These are phyloP conservation scores for Corydoras sp. DNA, from an alignment of 2,113 vertebrate species.

Conservation along the genomic window DNA sequence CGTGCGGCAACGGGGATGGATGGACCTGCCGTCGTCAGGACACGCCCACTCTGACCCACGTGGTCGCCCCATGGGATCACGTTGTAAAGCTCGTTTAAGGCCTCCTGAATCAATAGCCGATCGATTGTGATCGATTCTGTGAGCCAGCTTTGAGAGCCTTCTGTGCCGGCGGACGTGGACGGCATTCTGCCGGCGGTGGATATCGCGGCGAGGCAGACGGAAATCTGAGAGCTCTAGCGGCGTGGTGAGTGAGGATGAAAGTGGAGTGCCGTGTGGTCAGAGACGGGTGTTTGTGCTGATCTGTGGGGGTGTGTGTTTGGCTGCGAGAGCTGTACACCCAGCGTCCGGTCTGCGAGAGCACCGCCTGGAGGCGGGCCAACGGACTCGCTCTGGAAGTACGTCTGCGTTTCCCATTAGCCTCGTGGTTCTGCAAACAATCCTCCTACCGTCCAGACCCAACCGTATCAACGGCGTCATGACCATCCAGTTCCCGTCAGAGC, in stretches of 20 bases:
- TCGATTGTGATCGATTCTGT: too few species aligned
- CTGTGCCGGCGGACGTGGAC: too few species aligned
- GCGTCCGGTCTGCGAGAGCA: slow-evolving; percentile 6
- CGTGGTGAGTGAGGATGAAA: not conserved
- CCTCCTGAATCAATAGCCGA: too few species aligned
- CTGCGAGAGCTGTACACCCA: slow-evolving; percentile 2
- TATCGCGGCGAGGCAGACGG: not conserved
- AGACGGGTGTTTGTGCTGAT: slow-evolving; percentile 4
- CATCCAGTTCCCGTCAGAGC: too few species aligned
- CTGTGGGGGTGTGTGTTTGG: slow-evolving; percentile 1
- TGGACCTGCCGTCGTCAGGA: too few species aligned
- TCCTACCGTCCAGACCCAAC: not conserved
- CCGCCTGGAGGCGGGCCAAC: slow-evolving; percentile 13
- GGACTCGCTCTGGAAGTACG: not conserved
- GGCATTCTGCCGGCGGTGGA: too few species aligned
- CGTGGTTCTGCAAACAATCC: not conserved
- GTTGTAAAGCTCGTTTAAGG: too few species aligned
- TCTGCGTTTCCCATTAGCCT: not conserved
- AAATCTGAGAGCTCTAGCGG: not conserved
- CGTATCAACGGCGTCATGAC: not conserved
- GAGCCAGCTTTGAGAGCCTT: too few species aligned
- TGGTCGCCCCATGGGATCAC: too few species aligned
- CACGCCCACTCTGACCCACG: too few species aligned
- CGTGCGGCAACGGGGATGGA: too few species aligned
- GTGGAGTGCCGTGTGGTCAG: not conserved